A percentile compares a stretch with the other conserved stretches of the same genome.
Conservation (phyloP, 2,888 invertebrate species). For the Drosophila aldrichi region DNA sequence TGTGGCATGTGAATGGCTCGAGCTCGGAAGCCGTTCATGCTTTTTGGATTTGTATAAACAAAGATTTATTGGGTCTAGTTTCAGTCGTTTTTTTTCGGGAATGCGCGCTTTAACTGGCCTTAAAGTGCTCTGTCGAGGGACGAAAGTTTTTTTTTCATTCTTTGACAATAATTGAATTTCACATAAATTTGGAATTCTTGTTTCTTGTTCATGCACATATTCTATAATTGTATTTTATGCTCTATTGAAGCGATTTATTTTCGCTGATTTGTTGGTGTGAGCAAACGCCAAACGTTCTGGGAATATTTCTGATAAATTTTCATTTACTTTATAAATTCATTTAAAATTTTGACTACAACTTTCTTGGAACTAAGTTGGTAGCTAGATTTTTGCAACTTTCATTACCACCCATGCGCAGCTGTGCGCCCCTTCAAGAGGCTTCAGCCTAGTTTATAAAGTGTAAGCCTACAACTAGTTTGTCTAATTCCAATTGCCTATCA, state of each 20-base stretch:
- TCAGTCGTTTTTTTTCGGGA: conserved; percentile 25
- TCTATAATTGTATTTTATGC: neutral
- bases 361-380: neutral
- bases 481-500: conserved; percentile 56
- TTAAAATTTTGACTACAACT: neutral
- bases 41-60: conserved; percentile 76
- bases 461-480: conserved; percentile 38
- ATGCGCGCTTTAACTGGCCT: conserved; percentile 28
- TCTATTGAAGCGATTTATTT: neutral
- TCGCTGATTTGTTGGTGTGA: neutral
- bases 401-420: conserved; percentile 45
- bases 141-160: neutral
- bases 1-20: conserved; percentile 53
- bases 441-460: conserved; percentile 16
- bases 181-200: conserved; percentile 12
- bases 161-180: conserved; percentile 6
- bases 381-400: conserved; percentile 33
- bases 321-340: neutral
- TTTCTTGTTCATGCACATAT: neutral
- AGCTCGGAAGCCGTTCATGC: conserved; percentile 71
- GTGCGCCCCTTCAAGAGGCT: conserved; percentile 34
- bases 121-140: conserved; percentile 12
- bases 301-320: neutral
- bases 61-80: conserved; percentile 72
- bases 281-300: neutral